Evolutionary conservation across 1,140 invertebrate genomes (phyloP).

Genomic region (Proctacanthus coquilletti): DNA sequence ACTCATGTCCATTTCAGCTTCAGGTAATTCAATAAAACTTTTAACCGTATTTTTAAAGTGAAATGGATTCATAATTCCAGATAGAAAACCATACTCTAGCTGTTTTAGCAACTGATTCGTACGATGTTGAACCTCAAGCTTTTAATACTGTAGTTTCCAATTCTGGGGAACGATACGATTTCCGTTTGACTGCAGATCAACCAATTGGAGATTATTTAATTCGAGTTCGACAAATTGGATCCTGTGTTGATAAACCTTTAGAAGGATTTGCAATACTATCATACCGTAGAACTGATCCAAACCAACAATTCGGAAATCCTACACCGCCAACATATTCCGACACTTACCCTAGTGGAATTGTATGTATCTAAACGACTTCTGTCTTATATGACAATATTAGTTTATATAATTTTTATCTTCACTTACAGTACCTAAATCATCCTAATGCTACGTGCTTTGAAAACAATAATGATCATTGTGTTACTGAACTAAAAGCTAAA

Average conservation of each 20-base stretch:
- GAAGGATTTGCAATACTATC: slow-evolving; percentile 8
- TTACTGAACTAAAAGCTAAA: slow-evolving; percentile 5
- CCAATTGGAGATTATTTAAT: slow-evolving; percentile 37
- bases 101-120: slow-evolving; percentile 37
- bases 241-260: slow-evolving; percentile 25
- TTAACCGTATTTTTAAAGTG: too few species aligned
- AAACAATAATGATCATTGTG: slow-evolving; percentile 4
- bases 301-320: slow-evolving; percentile 2
- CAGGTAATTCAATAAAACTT: too few species aligned
- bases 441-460: slow-evolving; percentile 6
- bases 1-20: slow-evolving; percentile 36
- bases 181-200: slow-evolving; percentile 37
- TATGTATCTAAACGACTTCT: too few species aligned
- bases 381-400: too few species aligned
- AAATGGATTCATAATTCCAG: slow-evolving; percentile 2
- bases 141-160: slow-evolving; percentile 20
- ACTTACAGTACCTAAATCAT: slow-evolving; percentile 6
- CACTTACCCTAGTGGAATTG: slow-evolving; percentile 2
- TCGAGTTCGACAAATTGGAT: slow-evolving; percentile 31
- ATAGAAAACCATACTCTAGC: slow-evolving; percentile 36
- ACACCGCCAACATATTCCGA: slow-evolving; percentile 5
- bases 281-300: slow-evolving; percentile 3
- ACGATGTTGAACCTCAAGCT: slow-evolving; percentile 26
- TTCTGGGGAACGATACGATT: slow-evolving; percentile 46
- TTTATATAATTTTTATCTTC: too few species aligned